phyloP scores from a whole-genome alignment of 2,113 vertebrate species.

The Irena cyanogastra region DNA sequence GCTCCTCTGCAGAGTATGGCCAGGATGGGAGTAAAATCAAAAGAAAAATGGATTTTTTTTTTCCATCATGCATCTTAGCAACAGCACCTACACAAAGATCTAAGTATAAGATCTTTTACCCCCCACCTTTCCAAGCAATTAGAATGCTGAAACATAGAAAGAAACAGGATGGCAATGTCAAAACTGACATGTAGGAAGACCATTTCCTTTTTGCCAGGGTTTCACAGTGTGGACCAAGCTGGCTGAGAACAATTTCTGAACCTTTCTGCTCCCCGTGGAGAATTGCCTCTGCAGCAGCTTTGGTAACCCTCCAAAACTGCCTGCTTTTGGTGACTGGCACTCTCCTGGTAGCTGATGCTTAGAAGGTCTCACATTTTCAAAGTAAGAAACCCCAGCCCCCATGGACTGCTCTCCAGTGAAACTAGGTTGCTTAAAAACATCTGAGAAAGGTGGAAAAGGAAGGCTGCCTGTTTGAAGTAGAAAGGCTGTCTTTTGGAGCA shows the following conservation, averaged over 20 bases:
- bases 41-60: background rate
- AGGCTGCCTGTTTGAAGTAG: constrained; percentile 27
- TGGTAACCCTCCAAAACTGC: background rate
- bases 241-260: constrained; percentile 1
- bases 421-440: constrained; percentile 45
- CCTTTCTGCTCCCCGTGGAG: background rate
- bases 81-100: constrained; percentile 43
- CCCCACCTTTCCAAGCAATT: constrained; percentile 43
- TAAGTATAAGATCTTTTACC: constrained; percentile 42
- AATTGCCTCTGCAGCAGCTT: background rate
- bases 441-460: constrained; percentile 11
- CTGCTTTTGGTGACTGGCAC: background rate
- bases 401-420: background rate
- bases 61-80: constrained; percentile 19
- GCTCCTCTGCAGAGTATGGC: background rate
- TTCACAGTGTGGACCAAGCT: background rate
- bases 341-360: background rate
- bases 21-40: background rate
- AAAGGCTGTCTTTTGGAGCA: constrained; percentile 11
- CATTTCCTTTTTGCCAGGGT: background rate
- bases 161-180: constrained; percentile 10
- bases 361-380: background rate
- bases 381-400: background rate
- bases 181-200: constrained; percentile 34
- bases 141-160: constrained; percentile 8